These are phyloP conservation scores for Rhyacophila brunnea DNA, from an alignment of 1,140 invertebrate genomes.

Conservation along the genomic window DNA sequence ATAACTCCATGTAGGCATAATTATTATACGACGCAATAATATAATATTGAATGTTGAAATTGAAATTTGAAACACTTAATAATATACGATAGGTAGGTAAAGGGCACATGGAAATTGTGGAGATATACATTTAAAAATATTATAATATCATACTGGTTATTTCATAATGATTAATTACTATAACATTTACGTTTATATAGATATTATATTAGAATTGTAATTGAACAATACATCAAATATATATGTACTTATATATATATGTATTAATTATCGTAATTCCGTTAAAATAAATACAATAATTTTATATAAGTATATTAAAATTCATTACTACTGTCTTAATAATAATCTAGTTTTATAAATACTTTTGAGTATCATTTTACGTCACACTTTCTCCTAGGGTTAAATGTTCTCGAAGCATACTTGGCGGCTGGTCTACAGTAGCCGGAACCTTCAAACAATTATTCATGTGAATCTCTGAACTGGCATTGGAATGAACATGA, in stretches of 20 bases:
- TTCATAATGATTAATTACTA: no score
- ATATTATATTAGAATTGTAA: no score
- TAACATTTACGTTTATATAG: no score
- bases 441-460: constrained; percentile 25
- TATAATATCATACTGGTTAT: no score
- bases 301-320: not conserved
- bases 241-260: not conserved
- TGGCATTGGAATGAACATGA: constrained; percentile 30
- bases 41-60: no score
- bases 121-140: no score
- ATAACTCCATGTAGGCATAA: no score
- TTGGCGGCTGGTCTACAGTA: constrained; percentile 12
- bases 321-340: not conserved
- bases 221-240: no score
- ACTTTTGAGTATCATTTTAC: constrained; percentile 7
- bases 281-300: not conserved
- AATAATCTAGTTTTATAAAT: not conserved
- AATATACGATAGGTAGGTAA: no score
- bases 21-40: no score
- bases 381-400: constrained; percentile 29
- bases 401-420: constrained; percentile 18
- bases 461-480: constrained; percentile 34
- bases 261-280: not conserved
- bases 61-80: no score
- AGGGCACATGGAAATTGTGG: no score